Evolutionary conservation across 2,113 vertebrate species (phyloP), one percentile per base, ranked within the genome.

Genomic region (Anser cygnoides): DNA sequence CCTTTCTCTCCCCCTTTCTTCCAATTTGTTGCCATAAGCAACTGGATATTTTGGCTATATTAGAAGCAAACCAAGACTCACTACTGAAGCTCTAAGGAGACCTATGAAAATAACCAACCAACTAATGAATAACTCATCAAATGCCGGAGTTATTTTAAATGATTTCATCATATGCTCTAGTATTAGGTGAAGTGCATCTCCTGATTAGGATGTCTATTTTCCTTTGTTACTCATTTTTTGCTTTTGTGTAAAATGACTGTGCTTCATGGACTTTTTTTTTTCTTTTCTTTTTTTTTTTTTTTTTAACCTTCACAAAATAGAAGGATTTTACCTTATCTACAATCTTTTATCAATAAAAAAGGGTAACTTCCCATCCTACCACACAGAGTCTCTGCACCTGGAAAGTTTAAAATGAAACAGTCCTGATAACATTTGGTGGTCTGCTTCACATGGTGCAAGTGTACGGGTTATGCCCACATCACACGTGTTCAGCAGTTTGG

Each of bases 21-120:
- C 29, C 49, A 68, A 1, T 90, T 83, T 73, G 67, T 87, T 90
- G 71, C 71, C 50, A 80, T 80, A 92, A 95, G 77, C 81, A 94
- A 70, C 78, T 88, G 85, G 22, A 2, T 93, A 62, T 76, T 91
- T 84, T 73, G 58, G 67, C 85, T 85, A 35, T 50, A 63, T 75
- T 49, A 72, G 52, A 79, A 95, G 79, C 54, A 94, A 90, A 85
- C 11, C 85, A 16, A n/a, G 39, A 82, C 44, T 71, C 41, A 21
- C 62, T 71, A 31, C 26, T 46, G 37, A 71, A 58, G 57, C 67
- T 79, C 76, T 91, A 43, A 83, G 25, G 57, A 88, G 49, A 76
- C 35, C 54, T 57, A 15, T 31, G 75, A 86, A 92, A 79, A 82
- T 75, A 92, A 72, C 33, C 37, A 87, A 67, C 13, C 29, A 67